Evolutionary conservation across 2,113 vertebrate species (phyloP), one percentile per base, ranked within the genome.

Genomic region (Gallinago jamesoni): DNA sequence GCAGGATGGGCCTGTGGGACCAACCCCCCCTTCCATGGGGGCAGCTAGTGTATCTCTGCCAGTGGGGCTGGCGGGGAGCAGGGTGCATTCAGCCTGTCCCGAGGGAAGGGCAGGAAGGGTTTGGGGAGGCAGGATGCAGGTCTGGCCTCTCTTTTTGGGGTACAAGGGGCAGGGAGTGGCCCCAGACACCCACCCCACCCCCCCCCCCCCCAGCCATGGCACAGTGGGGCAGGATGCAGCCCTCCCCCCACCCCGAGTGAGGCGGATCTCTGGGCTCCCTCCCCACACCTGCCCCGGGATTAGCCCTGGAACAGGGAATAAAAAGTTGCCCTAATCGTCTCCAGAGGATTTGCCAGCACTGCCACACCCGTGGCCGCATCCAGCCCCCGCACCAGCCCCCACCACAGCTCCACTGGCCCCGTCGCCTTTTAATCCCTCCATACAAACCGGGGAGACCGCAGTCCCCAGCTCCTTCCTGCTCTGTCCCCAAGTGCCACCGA

Each of bases 321-420:
- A 77, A 96, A 96, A 59, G 93, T 96, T 90, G 24, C 55, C 64
- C 50, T 96, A 94, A 96, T 94, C 95, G 90, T 84, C 93, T 77
- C 8, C 6, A 15, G 43, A 45, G 68, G 83, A 87, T 87, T 96
- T 96, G 90, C 56, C 69, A 39, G 90, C 27, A 1, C 31, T 3
- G 74, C 94, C 90, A 0, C 83, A 0, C 94, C 95, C 90, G 55
- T 4, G 92, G 90, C 72, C 24, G 5, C 55, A 33, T 33, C 55
- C 55, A 57, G 55, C 4, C 23, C 31, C 69, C 59, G 15, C 78
- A 37, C 52, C 0, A 0, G 72, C 67, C 23, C 31, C 69, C 59
- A 15, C 78, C 28, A 33, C 6, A 0, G 52, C 0, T 2, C 70
- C 0, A 4, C 62, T 7, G 53, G 33, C 19, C 41, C 76, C 23